Evolutionary conservation across 2,888 invertebrate species (phyloP), one percentile per base, ranked within the genome.

Genomic region (Drosophila meridionalis): DNA sequence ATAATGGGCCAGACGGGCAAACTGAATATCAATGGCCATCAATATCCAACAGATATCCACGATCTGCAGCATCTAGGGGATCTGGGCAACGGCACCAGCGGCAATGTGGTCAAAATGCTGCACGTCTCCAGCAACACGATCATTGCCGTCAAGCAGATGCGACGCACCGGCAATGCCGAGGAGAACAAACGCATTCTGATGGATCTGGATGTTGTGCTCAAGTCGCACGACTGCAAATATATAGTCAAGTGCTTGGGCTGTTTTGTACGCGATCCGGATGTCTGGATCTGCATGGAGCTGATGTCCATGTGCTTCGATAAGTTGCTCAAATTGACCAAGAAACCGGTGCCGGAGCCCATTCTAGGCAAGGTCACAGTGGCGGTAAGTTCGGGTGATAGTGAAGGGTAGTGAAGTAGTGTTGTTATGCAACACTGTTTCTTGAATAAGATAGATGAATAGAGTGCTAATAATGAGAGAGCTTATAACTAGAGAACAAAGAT

Each of bases 221-320:
- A 99, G 82, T 99, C 99, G 30, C 98, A 98, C 91, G 98, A 98
- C 93, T 99, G 99, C 94, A 97, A 97, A 43, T 99, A 97, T 94
- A 99, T 99, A 86, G 99, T 99, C 84, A 96, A 98, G 92, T 99
- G 99, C 93, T 95, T 98, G 90, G 99, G 99, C 48, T 99, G 98
- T 94, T 99, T 99, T 94, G 98, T 99, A 64, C 98, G 98, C 0
- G 98, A 98, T 92, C 97, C 98, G 1, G 99, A 99, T 93, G 99
- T 99, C 0, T 99, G 99, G 98, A 99, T 99, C 92, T 99, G 99
- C 93, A 99, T 99, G 99, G 99, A 99, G 94, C 94, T 99, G 82
- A 99, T 99, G 99, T 97, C 98, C 14, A 98, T 99, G 28, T 99
- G 99, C 94, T 97, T 99, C 92, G 99, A 99, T 93, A 99, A 99